Evolutionary conservation across 1,140 invertebrate species (phyloP).

Genomic region (Orussus abietinus): DNA sequence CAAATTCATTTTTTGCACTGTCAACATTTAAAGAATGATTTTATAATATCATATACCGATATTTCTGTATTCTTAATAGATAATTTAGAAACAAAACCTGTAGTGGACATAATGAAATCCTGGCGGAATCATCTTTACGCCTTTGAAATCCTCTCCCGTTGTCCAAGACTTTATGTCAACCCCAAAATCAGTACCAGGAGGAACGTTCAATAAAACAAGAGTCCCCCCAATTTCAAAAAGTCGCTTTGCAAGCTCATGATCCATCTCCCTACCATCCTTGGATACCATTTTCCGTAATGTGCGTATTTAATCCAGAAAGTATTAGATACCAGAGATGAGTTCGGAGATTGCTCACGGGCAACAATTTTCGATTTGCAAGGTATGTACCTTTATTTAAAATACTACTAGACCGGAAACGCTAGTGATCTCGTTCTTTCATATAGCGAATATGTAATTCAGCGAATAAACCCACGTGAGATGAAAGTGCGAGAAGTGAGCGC

Average conservation of each 20-base stretch:
- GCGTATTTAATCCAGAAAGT: too few species aligned
- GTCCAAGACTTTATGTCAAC: conserved; percentile 94
- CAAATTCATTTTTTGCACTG: conserved; percentile 58
- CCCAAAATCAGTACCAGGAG: conserved; percentile 88
- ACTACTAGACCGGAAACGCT: too few species aligned
- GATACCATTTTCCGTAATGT: conserved; percentile 16
- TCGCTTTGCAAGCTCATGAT: conserved; percentile 70
- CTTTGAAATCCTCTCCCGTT: conserved; percentile 88
- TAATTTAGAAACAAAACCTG: conserved; percentile 52
- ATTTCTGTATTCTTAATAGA: conserved; percentile 1
- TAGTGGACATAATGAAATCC: conserved; percentile 94
- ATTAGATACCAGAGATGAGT: too few species aligned
- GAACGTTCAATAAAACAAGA: conserved; percentile 79
- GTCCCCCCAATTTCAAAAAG: conserved; percentile 80
- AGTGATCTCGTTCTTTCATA: too few species aligned
- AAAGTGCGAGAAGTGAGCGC: too few species aligned
- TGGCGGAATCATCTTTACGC: conserved; percentile 98
- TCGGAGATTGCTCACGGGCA: too few species aligned
- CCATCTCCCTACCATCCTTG: conserved; percentile 58
- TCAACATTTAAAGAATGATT: conserved; percentile 24
- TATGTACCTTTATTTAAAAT: too few species aligned
- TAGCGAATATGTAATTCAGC: too few species aligned
- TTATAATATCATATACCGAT: neutral
- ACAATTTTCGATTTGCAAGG: too few species aligned
- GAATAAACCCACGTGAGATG: too few species aligned